A percentile compares a stretch with the other conserved stretches of the same genome.
Evolutionary conservation across 2,888 invertebrate species (phyloP).

Genomic region (Cerceris ruficornis): DNA sequence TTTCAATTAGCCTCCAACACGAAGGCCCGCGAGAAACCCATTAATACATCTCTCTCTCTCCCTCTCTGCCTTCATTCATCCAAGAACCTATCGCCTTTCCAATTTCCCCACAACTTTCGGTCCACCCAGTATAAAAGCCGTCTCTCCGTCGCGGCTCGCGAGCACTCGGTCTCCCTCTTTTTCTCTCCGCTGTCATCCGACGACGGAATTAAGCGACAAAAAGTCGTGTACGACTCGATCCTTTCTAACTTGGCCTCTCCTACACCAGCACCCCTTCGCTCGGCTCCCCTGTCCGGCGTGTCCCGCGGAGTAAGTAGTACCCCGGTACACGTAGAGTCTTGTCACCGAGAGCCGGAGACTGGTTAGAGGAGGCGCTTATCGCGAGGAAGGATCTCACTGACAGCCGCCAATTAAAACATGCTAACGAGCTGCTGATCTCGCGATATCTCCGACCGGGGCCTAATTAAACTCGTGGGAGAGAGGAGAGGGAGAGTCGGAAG

Average conservation of each 20-base stretch:
- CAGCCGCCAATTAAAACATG: conserved; percentile 81
- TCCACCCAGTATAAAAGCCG: conserved; percentile 39
- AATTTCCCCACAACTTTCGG: background rate
- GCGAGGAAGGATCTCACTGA: conserved; percentile 78
- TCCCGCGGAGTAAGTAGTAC: conserved; percentile 66
- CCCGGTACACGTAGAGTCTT: conserved; percentile 71
- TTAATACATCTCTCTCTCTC: no score
- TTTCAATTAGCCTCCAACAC: no score
- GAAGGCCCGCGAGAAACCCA: no score
- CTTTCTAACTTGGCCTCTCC: conserved; percentile 49
- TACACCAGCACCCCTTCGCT: conserved; percentile 27
- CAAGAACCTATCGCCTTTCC: no score
- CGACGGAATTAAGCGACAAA: conserved; percentile 55
- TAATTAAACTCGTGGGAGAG: conserved; percentile 78
- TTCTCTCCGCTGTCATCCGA: conserved; percentile 9
- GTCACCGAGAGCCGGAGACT: conserved; percentile 71
- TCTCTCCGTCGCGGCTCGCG: conserved; percentile 25
- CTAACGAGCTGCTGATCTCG: conserved; percentile 81
- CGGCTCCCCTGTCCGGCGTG: conserved; percentile 33
- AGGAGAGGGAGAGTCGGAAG: conserved; percentile 37
- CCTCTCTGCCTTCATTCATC: no score
- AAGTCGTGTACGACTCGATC: conserved; percentile 46
- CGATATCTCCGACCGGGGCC: conserved; percentile 76
- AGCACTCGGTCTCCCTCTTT: background rate
- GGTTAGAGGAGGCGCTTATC: conserved; percentile 76